These are phyloP conservation scores for Nibea albiflora DNA, from an alignment of 2,113 vertebrate genomes.

Conservation along the genomic window DNA sequence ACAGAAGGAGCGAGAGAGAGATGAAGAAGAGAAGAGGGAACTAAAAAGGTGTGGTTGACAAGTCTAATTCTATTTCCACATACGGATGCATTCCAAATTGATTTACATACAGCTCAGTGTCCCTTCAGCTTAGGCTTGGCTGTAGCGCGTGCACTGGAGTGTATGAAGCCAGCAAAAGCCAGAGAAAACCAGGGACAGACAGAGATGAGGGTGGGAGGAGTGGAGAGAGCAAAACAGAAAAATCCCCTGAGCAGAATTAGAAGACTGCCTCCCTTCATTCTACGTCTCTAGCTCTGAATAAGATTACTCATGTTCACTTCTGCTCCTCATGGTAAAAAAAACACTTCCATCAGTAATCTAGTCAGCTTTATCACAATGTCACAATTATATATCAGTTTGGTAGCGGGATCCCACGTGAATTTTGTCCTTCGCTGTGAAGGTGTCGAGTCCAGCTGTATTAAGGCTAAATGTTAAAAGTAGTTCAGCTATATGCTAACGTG, in stretches of 20 bases:
- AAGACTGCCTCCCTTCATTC: slow-evolving; percentile 35
- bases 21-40: slow-evolving; percentile 56
- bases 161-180: slow-evolving; percentile 49
- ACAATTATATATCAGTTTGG: neutral
- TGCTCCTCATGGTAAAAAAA: neutral
- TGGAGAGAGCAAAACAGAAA: slow-evolving; percentile 25
- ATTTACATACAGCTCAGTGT: slow-evolving; percentile 79
- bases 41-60: slow-evolving; percentile 74
- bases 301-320: slow-evolving; percentile 38
- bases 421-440: neutral
- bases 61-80: slow-evolving; percentile 79
- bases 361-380: neutral
- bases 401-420: neutral
- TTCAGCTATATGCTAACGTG: neutral
- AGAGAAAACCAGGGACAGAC: slow-evolving; percentile 38
- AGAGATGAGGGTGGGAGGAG: slow-evolving; percentile 31
- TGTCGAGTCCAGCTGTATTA: neutral
- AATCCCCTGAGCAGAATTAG: slow-evolving; percentile 52
- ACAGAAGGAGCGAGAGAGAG: slow-evolving; percentile 37
- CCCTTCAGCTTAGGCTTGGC: slow-evolving; percentile 66
- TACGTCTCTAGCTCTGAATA: slow-evolving; percentile 33
- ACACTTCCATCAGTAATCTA: neutral
- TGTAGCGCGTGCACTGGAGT: slow-evolving; percentile 49
- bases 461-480: neutral
- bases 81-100: slow-evolving; percentile 71